Evolutionary conservation across 2,888 invertebrate genomes (phyloP), one percentile per base, ranked within the genome.

Genomic region (Rambutsinella grinnellia): DNA sequence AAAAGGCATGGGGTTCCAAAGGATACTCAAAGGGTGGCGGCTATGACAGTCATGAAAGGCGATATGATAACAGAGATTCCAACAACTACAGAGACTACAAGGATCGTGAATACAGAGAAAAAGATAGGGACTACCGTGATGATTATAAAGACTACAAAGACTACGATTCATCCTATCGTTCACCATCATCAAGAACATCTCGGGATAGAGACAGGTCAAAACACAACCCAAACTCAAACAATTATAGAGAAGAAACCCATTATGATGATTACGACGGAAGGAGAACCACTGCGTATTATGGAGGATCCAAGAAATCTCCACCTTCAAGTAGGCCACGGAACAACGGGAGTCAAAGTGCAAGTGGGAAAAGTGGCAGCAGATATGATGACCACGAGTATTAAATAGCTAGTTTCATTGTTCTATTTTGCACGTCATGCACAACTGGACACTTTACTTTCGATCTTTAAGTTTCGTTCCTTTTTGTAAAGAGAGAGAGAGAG

Each of bases 341-440:
- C 23, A 49, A 56, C 23, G 53, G 66, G 19, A 57, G 44, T 54
- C 10, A 3, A 13, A 58, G 44, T 21, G n/a, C 17, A 17, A 28
- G 28, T 15, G 57, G 57, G 26, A 44, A 56, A 8, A 17, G 53
- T 17, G 26, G 17, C 24, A 56, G 67, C 62, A 66, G 36, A 58
- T 63, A 75, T 46, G 68, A 75, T 51, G 75, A n/a, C n/a, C n/a
- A 75, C n/a, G 75, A 75, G 17, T 75, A 75, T 57, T 75, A 75
- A 69, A 47, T n/a, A n/a, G n/a, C n/a, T n/a, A n/a, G n/a, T n/a
- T n/a, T n/a, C n/a, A n/a, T n/a, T n/a, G n/a, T n/a, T n/a, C n/a
- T n/a, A n/a, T n/a, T n/a, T n/a, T n/a, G n/a, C n/a, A n/a, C n/a
- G n/a, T n/a, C n/a, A n/a, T n/a, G n/a, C n/a, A n/a, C n/a, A n/a